Base-by-base conservation (phyloP, 2,113 vertebrate species). In the Varanus salvator region DNA sequence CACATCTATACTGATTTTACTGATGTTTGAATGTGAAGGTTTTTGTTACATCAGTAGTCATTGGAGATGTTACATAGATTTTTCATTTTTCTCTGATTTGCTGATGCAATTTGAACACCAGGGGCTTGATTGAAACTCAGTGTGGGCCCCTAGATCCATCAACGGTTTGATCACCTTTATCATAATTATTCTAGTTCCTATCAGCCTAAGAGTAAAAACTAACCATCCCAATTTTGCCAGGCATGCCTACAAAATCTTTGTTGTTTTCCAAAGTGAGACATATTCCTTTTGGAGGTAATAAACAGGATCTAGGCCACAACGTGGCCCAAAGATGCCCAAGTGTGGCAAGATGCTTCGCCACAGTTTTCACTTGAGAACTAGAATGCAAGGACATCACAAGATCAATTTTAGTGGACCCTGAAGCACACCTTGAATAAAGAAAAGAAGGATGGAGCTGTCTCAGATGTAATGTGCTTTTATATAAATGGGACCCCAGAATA, bases 71-170 rank as follows among this genome's bases (percentile, higher is more conserved):
- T 82, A 90, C 86, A 64, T 25, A 80, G 6, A 15, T 44, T 83
- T 75, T 64, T 64, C 15, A 50, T 68, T 69, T 77, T 44, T 29
- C 44, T 87, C 44, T 34, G 17, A 90, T 52, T 50, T 77, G 50
- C n/a, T 83, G 52, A 29, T 48, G 84, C 69, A 34, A 17, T 52
- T 91, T 74, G 93, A 89, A 85, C 11, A 87, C 3, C 48, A 44
- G 68, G 34, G n/a, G 90, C 82, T n/a, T 91, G 38, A 87, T 17
- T 60, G 86, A 93, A 52, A 88, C 54, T 14, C 2, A 81, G n/a
- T 27, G 31, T 75, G 71, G 34, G 66, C 9, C 90, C 9, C 38
- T 0, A 0, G 64, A 89, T 50, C 74, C 77, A 92, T 34, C 29
- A 5, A 8, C 1, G 4, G 83, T 17, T 0, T 86, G 14, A 90